These are phyloP conservation scores for Istiophorus platypterus DNA, from an alignment of 2,113 vertebrate genomes.

Conservation along the genomic window DNA sequence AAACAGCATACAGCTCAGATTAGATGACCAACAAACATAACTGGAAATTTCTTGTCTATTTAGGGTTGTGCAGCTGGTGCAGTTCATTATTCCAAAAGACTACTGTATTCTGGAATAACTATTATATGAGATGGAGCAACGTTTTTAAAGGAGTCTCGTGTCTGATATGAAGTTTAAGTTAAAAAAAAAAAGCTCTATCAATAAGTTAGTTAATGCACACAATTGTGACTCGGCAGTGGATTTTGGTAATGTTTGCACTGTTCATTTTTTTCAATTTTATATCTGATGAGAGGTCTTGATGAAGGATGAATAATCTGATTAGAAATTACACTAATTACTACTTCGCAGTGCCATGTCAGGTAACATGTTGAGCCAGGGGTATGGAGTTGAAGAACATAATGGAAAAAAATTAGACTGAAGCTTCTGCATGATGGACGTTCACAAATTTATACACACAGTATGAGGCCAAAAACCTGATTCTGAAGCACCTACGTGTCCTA, in stretches of 20 bases:
- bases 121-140: not conserved
- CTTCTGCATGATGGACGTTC: conserved; percentile 14
- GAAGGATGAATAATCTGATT: conserved; percentile 36
- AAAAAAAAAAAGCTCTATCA: not conserved
- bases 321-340: conserved; percentile 43
- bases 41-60: not conserved
- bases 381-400: not conserved
- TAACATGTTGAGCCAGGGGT: conserved; percentile 19
- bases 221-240: not conserved
- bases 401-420: conserved; percentile 9
- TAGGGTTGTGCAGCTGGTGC: no score
- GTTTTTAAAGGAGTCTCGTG: not conserved
- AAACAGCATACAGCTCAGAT: not conserved
- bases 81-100: not conserved
- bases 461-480: not conserved
- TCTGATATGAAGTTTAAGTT: not conserved
- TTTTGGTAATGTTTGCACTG: conserved; percentile 5
- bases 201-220: not conserved
- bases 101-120: not conserved
- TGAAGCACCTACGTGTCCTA: not conserved
- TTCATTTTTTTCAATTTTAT: not conserved
- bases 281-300: conserved; percentile 10
- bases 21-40: not conserved
- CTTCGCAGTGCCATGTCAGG: conserved; percentile 29
- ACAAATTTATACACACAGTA: no score